A percentile compares a stretch with the other conserved stretches of the same genome.
Evolutionary conservation across 2,113 vertebrate species (phyloP).

Genomic region (Dicerorhinus sumatrensis): DNA sequence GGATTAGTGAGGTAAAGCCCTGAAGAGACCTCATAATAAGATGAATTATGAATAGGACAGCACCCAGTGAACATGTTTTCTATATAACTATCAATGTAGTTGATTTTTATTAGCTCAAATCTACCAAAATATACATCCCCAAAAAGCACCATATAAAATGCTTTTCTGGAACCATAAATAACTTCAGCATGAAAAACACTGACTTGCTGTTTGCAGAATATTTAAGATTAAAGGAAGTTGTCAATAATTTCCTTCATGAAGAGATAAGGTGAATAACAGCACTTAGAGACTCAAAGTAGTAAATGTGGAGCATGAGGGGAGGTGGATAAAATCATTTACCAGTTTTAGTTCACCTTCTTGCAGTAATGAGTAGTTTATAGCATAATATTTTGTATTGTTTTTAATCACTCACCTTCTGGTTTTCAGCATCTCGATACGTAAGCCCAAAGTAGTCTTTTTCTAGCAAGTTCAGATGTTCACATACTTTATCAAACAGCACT

Average conservation of each 20-base stretch:
- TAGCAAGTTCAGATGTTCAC: slow-evolving; percentile 97
- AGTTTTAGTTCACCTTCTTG: neutral
- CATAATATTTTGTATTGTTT: neutral
- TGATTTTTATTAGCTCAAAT: neutral
- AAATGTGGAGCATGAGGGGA: neutral
- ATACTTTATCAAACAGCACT: slow-evolving; percentile 95
- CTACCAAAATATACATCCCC: neutral
- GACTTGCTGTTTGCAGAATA: neutral
- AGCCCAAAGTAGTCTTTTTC: slow-evolving; percentile 98
- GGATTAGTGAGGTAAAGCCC: neutral
- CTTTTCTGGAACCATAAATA: neutral
- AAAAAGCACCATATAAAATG: neutral
- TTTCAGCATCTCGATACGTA: slow-evolving; percentile 94
- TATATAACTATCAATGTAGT: neutral
- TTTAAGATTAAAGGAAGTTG: neutral
- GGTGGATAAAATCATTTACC: neutral
- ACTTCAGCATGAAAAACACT: neutral
- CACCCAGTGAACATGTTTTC: neutral
- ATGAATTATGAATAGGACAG: neutral
- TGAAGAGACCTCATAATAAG: neutral
- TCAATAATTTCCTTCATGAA: neutral
- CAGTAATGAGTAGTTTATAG: neutral
- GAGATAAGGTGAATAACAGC: neutral
- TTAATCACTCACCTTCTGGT: slow-evolving; percentile 93
- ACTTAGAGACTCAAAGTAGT: neutral